phyloP scores from a whole-genome alignment of 2,797 vertebrate genomes.

The Serranus cabrilla region DNA sequence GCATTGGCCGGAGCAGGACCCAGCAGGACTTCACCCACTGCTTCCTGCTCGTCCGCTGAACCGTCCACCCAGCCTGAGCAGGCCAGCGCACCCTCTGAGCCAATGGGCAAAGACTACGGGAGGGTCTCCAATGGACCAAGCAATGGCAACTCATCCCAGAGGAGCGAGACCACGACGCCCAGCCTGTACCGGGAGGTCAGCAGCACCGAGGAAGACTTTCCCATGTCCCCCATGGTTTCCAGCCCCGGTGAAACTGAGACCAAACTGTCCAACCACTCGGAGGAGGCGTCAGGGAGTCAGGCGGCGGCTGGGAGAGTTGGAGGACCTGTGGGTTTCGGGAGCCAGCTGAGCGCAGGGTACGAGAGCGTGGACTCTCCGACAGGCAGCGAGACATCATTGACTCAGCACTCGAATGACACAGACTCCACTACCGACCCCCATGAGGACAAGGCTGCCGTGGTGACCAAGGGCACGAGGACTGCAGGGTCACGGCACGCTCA shows the following conservation, averaged over 20 bases:
- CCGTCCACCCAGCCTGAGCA: conserved; percentile 85
- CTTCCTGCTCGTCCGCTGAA: conserved; percentile 83
- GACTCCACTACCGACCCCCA: conserved; percentile 98
- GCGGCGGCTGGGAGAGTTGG: conserved; percentile 63
- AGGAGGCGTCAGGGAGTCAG: conserved; percentile 89
- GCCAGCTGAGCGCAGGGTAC: conserved; percentile 96
- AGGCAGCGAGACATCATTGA: conserved; percentile 98
- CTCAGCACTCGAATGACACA: conserved; percentile 99
- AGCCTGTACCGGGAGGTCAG: conserved; percentile 96
- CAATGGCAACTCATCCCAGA: conserved; percentile 94
- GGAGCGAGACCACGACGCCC: conserved; percentile 88
- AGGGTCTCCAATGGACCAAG: conserved; percentile 97
- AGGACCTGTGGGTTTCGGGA: conserved; percentile 88
- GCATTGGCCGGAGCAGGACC: conserved; percentile 78
- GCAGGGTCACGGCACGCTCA: conserved; percentile 94
- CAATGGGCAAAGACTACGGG: conserved; percentile 92
- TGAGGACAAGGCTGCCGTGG: conserved; percentile 93
- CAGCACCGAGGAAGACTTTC: conserved; percentile 94
- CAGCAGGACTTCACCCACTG: conserved; percentile 82
- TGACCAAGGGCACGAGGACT: conserved; percentile 98
- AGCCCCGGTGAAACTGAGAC: conserved; percentile 92
- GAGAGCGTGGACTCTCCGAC: conserved; percentile 99
- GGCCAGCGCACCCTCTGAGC: conserved; percentile 83
- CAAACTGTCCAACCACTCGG: conserved; percentile 97
- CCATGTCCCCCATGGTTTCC: conserved; percentile 92